Evolutionary conservation across 2,113 vertebrate genomes (phyloP).

Genomic region (Microcebus jonahi): DNA sequence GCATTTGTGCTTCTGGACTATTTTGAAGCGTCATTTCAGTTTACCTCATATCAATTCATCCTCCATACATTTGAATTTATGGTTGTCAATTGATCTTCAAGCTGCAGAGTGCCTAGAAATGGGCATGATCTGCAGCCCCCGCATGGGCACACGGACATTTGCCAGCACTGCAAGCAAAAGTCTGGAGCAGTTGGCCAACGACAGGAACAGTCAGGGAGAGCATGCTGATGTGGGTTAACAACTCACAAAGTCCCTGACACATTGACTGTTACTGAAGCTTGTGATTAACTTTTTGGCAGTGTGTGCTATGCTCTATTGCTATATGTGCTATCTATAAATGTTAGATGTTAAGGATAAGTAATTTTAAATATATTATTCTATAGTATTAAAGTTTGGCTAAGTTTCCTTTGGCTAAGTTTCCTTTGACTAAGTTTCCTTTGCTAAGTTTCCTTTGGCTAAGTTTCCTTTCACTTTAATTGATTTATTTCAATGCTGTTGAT

Average conservation of each 20-base stretch:
- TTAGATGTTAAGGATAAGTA: conserved; percentile 73
- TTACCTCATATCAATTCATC: conserved; percentile 75
- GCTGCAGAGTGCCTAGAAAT: conserved; percentile 57
- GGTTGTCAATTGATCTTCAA: conserved; percentile 47
- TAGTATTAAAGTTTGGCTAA: conserved; percentile 56
- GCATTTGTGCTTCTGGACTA: conserved; percentile 78
- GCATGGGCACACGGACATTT: conserved; percentile 68
- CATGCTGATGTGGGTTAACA: neutral
- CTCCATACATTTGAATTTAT: conserved; percentile 60
- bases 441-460: no score
- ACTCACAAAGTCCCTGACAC: conserved; percentile 1
- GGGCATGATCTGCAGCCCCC: conserved; percentile 36
- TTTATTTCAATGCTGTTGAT: conserved; percentile 51
- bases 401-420: conserved; percentile 52
- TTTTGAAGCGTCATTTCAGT: conserved; percentile 66
- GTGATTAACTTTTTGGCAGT: conserved; percentile 63
- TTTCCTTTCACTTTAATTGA: neutral
- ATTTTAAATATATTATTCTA: conserved; percentile 45
- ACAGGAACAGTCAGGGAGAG: neutral
- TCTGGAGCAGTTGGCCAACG: neutral
- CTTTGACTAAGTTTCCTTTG: no score
- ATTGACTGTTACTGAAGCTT: conserved; percentile 50
- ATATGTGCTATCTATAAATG: conserved; percentile 56
- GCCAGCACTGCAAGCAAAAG: conserved; percentile 48
- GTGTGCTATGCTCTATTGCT: conserved; percentile 63